Percentiles rank a stretch among this genome's conserved stretches.
Conservation (phyloP, 2,113 vertebrate species). For the Odocoileus virginianus region DNA sequence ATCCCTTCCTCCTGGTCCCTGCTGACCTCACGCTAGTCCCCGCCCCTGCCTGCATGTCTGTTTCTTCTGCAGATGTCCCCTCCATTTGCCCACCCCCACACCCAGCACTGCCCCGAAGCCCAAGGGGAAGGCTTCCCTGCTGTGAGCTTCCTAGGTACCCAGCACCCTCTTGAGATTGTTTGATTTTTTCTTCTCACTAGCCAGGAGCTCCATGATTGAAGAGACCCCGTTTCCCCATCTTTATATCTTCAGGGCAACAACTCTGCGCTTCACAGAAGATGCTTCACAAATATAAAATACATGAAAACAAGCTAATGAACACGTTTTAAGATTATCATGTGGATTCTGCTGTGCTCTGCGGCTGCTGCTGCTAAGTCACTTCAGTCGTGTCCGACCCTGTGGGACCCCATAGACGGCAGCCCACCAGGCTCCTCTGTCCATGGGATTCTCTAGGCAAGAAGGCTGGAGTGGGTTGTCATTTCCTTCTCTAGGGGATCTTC, state of each 20-base stretch:
- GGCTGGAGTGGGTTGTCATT: not conserved
- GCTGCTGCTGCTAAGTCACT: not conserved
- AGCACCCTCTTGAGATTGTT: not conserved
- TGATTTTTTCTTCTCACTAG: not conserved
- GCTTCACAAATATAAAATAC: not conserved
- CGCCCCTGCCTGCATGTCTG: not conserved
- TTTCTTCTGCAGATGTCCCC: not conserved
- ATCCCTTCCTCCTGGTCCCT: not conserved
- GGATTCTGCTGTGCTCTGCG: not conserved
- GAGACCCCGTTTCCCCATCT: not conserved
- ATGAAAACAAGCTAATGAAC: not conserved
- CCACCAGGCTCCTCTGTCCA: not conserved
- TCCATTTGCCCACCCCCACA: accelerated
- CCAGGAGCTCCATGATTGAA: not conserved
- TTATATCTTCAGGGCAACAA: not conserved
- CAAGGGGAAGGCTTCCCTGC: not conserved
- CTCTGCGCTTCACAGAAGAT: not conserved
- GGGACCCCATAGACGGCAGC: too few relatives aligned
- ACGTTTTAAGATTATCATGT: not conserved
- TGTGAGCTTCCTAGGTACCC: not conserved
- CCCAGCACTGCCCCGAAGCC: too few relatives aligned
- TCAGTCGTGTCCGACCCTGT: not conserved
- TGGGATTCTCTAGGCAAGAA: not conserved
- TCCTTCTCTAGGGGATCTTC: not conserved
- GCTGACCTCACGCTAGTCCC: not conserved